phyloP scores from a whole-genome alignment of 2,797 vertebrate genomes.

The Harpagifer antarcticus region DNA sequence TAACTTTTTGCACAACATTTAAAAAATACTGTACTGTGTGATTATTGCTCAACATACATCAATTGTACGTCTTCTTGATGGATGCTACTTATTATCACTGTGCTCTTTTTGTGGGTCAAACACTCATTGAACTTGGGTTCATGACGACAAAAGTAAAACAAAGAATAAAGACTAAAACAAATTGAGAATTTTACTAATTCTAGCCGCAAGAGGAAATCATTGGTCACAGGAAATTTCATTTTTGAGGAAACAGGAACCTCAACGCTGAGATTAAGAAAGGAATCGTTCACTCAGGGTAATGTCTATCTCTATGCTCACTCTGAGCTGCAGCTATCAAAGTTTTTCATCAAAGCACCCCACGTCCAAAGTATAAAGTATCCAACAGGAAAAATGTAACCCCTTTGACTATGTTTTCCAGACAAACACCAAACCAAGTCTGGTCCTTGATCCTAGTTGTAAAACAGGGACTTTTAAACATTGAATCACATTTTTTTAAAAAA shows the following conservation, averaged over 20 bases:
- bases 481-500: not conserved
- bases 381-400: not conserved
- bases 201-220: not conserved
- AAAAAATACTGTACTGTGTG: no score
- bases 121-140: no score
- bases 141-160: no score
- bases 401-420: slow-evolving; percentile 36
- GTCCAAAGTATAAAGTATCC: slow-evolving; percentile 25
- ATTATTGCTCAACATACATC: no score
- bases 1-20: no score
- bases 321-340: slow-evolving; percentile 34
- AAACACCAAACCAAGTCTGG: slow-evolving; percentile 40
- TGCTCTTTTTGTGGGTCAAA: no score
- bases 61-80: no score
- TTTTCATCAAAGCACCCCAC: not conserved
- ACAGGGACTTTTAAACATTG: no score
- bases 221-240: not conserved
- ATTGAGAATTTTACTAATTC: not conserved
- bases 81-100: no score
- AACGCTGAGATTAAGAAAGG: slow-evolving; percentile 25
- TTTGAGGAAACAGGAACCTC: slow-evolving; percentile 25
- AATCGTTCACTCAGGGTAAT: slow-evolving; percentile 14
- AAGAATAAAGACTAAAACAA: no score
- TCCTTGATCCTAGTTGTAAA: slow-evolving; percentile 10
- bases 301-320: slow-evolving; percentile 19